Evolutionary conservation across 1,140 invertebrate species (phyloP).

Genomic region (Lordiphosa mommai): DNA sequence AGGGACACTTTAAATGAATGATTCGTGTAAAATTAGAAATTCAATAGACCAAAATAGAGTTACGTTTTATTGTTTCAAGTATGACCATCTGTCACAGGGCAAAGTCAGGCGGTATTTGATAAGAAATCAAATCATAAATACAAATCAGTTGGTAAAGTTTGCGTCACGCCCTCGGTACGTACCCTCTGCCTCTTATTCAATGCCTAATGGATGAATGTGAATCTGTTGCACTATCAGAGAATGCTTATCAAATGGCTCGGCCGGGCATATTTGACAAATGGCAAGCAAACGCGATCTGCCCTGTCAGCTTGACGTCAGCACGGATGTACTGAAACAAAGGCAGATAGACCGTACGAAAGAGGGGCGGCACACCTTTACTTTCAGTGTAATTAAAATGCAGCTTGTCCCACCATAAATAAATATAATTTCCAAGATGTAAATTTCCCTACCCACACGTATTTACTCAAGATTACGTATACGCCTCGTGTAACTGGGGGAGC

Average conservation of each 20-base stretch:
- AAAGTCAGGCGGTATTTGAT: background rate
- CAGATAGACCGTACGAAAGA: background rate
- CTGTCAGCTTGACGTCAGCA: slow-evolving; percentile 52
- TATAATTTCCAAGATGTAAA: slow-evolving; percentile 1
- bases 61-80: background rate
- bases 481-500: slow-evolving; percentile 43
- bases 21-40: slow-evolving; percentile 26
- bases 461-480: slow-evolving; percentile 56
- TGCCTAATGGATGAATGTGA: slow-evolving; percentile 27
- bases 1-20: slow-evolving; percentile 27
- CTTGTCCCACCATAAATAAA: no score
- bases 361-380: slow-evolving; percentile 12
- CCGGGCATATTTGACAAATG: slow-evolving; percentile 37
- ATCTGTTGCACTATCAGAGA: slow-evolving; percentile 27
- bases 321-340: background rate
- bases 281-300: no score
- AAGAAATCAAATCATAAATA: slow-evolving; percentile 1
- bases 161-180: no score
- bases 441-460: slow-evolving; percentile 14
- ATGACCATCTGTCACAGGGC: background rate
- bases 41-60: slow-evolving; percentile 16
- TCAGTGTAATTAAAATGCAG: slow-evolving; percentile 51
- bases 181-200: no score
- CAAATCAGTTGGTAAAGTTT: slow-evolving; percentile 28
- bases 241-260: slow-evolving; percentile 31